A percentile compares a stretch with the other conserved stretches of the same genome.
Evolutionary conservation across 1,140 invertebrate genomes (phyloP).

Genomic region (Zaprionus africanus): DNA sequence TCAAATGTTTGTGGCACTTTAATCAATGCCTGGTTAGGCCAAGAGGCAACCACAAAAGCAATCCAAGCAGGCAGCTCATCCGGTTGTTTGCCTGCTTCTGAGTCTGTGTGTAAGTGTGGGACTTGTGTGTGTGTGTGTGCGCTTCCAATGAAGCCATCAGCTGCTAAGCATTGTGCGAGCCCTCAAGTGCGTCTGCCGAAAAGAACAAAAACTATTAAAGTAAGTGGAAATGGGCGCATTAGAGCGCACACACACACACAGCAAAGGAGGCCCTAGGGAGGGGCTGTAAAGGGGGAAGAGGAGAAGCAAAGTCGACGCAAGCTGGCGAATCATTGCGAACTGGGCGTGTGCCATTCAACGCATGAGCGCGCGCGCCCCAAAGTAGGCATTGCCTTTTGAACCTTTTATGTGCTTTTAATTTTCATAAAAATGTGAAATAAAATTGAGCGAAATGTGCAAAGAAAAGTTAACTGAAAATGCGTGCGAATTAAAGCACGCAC

Average conservation of each 20-base stretch:
- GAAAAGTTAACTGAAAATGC: conserved; percentile 8
- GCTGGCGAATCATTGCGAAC: not conserved
- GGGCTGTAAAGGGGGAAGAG: too few species aligned
- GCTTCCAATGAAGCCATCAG: conserved; percentile 66
- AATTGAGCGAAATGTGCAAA: conserved; percentile 16
- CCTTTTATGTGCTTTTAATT: conserved; percentile 79
- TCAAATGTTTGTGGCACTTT: conserved; percentile 64
- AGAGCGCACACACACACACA: conserved; percentile 60
- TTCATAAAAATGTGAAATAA: conserved; percentile 33
- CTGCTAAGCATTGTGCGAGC: not conserved
- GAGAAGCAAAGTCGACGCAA: not conserved
- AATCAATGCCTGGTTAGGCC: conserved; percentile 61
- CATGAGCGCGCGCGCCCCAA: conserved; percentile 34
- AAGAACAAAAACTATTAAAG: conserved; percentile 74
- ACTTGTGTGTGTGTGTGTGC: conserved; percentile 8
- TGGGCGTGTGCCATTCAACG: conserved; percentile 26
- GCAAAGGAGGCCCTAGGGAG: conserved; percentile 7
- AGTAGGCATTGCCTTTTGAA: conserved; percentile 50
- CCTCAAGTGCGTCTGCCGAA: conserved; percentile 54
- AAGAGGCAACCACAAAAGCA: conserved; percentile 52
- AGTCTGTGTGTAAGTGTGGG: conserved; percentile 11
- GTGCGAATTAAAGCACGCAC: not conserved
- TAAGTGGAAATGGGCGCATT: conserved; percentile 81
- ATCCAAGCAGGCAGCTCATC: conserved; percentile 37
- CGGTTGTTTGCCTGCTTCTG: conserved; percentile 15